Evolutionary conservation across 2,888 invertebrate genomes (phyloP).

Genomic region (Sphaerophoria taeniata): DNA sequence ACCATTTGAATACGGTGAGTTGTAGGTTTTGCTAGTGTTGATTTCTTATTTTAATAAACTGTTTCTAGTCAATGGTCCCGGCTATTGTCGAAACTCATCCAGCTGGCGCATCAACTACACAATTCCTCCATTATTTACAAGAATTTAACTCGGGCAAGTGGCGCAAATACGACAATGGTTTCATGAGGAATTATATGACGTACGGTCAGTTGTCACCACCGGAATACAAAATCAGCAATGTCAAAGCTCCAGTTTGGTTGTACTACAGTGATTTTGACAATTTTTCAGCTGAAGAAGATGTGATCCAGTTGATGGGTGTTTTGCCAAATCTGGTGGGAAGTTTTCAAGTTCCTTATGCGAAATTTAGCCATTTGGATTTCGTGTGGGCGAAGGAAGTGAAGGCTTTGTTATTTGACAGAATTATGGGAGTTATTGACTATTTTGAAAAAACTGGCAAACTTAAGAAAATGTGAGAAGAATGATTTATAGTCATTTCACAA

Average conservation of each 20-base stretch:
- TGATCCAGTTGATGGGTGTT: constrained; percentile 81
- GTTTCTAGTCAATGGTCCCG: constrained; percentile 86
- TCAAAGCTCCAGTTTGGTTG: constrained; percentile 86
- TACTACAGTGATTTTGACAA: constrained; percentile 88
- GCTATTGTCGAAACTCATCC: constrained; percentile 87
- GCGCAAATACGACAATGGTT: constrained; percentile 85
- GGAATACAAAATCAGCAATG: constrained; percentile 84
- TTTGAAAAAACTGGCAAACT: constrained; percentile 51
- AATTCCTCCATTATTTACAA: constrained; percentile 89
- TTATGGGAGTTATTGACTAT: constrained; percentile 75
- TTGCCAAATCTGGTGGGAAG: constrained; percentile 84
- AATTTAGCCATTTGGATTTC: constrained; percentile 89
- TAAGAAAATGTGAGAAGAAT: too few relatives aligned
- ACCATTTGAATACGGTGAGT: constrained; percentile 80
- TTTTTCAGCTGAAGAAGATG: constrained; percentile 84
- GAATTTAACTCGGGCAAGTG: constrained; percentile 84
- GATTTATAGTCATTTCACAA: too few relatives aligned
- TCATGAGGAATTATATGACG: constrained; percentile 83
- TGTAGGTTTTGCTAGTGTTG: constrained; percentile 73
- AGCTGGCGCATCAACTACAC: constrained; percentile 87
- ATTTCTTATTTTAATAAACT: constrained; percentile 80
- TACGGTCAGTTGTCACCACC: constrained; percentile 85
- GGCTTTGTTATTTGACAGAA: constrained; percentile 84
- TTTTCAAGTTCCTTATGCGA: constrained; percentile 83
- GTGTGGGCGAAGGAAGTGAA: constrained; percentile 86